Evolutionary conservation across 2,113 vertebrate species (phyloP).

Genomic region (Cyprinodon tularosa): DNA sequence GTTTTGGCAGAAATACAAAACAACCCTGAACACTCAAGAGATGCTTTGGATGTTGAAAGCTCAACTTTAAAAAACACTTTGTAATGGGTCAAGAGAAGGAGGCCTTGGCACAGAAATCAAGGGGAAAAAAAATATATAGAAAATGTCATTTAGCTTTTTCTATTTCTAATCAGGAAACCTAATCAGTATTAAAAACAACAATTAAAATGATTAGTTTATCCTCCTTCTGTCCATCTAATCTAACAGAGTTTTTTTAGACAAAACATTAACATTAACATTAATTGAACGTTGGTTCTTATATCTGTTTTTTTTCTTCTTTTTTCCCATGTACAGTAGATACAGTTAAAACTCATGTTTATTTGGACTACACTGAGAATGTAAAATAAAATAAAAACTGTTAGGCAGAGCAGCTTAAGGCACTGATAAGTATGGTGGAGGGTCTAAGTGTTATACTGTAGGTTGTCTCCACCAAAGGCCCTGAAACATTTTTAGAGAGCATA

Average conservation of each 20-base stretch:
- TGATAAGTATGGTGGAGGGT: neutral
- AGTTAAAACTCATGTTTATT: neutral
- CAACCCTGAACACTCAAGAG: slow-evolving; percentile 7
- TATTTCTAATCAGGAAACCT: slow-evolving; percentile 30
- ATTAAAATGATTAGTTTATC: neutral
- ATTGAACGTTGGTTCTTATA: neutral
- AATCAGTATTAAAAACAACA: slow-evolving; percentile 22
- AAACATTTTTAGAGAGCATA: neutral
- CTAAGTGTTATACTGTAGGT: neutral
- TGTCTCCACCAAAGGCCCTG: neutral
- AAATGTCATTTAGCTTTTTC: neutral
- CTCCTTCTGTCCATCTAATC: neutral
- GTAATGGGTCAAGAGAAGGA: slow-evolving; percentile 32
- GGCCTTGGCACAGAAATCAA: slow-evolving; percentile 19
- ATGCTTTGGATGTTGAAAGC: slow-evolving; percentile 14
- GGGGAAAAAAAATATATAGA: slow-evolving; percentile 3
- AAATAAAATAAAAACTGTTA: neutral
- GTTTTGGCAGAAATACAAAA: slow-evolving; percentile 19
- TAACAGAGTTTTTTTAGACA: neutral
- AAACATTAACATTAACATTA: neutral
- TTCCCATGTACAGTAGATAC: neutral
- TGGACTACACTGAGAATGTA: neutral
- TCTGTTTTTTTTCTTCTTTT: neutral
- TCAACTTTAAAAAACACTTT: slow-evolving; percentile 17
- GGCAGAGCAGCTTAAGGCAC: too few relatives aligned